Evolutionary conservation across 1,140 invertebrate genomes (phyloP).

Genomic region (Grapholita molesta): DNA sequence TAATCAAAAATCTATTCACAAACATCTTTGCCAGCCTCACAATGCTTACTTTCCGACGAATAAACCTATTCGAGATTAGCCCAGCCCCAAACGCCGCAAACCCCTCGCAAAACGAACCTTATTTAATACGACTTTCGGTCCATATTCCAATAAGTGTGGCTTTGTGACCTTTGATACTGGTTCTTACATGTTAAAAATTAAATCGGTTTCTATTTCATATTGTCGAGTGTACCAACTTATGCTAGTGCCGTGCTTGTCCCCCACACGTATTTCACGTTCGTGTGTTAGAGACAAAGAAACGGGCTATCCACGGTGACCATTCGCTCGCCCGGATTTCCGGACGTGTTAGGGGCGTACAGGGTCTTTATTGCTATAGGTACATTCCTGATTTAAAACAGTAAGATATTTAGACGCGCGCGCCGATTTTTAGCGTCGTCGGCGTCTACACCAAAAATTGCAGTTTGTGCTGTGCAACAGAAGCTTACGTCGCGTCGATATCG

Average conservation of each 20-base stretch:
- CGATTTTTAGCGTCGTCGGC: not conserved
- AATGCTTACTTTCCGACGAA: not conserved
- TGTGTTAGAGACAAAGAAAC: not conserved
- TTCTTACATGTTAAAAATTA: not conserved
- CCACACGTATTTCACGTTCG: not conserved
- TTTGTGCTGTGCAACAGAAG: constrained; percentile 2
- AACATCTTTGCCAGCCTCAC: not conserved
- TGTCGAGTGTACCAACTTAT: constrained; percentile 15
- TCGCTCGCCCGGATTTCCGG: not conserved
- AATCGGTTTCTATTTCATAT: constrained; percentile 13
- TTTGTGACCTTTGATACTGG: not conserved
- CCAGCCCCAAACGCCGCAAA: not conserved
- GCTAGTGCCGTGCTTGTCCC: not conserved
- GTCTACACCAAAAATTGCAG: not conserved
- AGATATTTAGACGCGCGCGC: constrained; percentile 1
- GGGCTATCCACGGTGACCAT: constrained; percentile 7
- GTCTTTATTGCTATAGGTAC: not conserved
- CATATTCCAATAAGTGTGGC: not conserved
- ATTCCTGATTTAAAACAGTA: constrained; percentile 1
- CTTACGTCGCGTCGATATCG: not conserved
- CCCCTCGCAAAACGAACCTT: not conserved
- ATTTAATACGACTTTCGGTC: not conserved
- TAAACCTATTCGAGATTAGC: not conserved
- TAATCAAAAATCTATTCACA: not conserved
- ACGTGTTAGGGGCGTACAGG: not conserved